Conservation (phyloP, 2,797 vertebrate species). For the Anas bahamensis region DNA sequence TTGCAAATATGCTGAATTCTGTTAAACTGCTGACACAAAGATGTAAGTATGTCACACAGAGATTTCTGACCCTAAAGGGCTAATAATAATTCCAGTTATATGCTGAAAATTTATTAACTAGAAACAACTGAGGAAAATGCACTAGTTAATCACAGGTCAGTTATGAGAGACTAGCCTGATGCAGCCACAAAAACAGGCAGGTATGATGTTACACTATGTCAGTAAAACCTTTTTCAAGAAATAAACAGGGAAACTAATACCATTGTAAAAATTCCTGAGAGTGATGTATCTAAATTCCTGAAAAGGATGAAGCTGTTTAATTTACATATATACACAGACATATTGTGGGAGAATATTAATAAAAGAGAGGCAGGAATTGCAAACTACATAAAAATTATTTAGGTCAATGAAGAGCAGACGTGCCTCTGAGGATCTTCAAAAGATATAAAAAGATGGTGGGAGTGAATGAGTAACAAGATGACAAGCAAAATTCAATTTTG, state of each 20-base stretch:
- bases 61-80: not conserved
- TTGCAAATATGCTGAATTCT: not conserved
- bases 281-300: not conserved
- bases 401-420: not conserved
- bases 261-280: not conserved
- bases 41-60: not conserved
- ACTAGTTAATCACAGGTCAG: not conserved
- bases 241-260: not conserved
- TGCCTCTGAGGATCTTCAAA: not conserved
- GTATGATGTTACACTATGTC: not conserved
- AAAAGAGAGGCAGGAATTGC: not conserved
- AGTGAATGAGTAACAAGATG: not conserved
- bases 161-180: not conserved
- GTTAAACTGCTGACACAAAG: not conserved
- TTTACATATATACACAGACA: not conserved
- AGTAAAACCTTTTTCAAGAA: not conserved
- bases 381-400: not conserved
- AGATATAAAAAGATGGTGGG: not conserved
- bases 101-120: not conserved
- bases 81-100: not conserved
- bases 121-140: not conserved
- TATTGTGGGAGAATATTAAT: not conserved
- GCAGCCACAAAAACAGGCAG: not conserved
- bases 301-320: not conserved
- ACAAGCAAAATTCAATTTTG: not conserved